A percentile compares a stretch with the other conserved stretches of the same genome.
These are phyloP conservation scores for Matsumurasca onukii DNA, from an alignment of 1,140 invertebrate species.

Conservation along the genomic window DNA sequence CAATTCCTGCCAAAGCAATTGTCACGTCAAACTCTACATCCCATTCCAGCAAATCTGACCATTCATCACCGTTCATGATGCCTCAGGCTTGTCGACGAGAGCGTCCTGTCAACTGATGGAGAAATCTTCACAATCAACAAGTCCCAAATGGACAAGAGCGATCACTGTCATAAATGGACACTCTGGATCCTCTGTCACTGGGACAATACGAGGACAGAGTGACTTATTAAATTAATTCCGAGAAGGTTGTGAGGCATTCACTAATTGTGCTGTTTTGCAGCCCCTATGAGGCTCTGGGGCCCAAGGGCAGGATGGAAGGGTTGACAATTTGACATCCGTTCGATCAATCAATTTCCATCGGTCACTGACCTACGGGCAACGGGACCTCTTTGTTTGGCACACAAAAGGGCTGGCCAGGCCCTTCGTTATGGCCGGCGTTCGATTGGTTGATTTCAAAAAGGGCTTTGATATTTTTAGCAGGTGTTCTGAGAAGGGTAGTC, in stretches of 20 bases:
- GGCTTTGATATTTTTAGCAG: background rate
- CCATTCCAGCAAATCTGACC: too few species aligned
- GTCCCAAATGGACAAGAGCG: too few species aligned
- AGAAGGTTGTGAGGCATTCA: background rate
- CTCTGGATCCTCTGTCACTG: too few species aligned
- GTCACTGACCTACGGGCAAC: background rate
- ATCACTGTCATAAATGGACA: too few species aligned
- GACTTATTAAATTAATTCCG: background rate
- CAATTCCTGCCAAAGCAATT: too few species aligned
- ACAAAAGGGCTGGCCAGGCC: background rate
- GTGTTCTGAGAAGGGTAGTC: background rate
- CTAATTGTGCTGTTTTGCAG: background rate
- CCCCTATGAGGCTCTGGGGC: background rate
- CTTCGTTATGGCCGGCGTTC: background rate
- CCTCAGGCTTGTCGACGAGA: too few species aligned
- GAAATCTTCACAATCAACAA: too few species aligned
- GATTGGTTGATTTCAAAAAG: background rate
- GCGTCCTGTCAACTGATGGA: too few species aligned
- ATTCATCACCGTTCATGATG: too few species aligned
- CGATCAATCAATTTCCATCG: background rate
- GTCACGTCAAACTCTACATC: too few species aligned
- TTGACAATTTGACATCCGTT: background rate
- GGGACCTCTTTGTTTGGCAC: background rate
- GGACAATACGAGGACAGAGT: background rate
- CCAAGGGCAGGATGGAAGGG: too few species aligned